Conservation (phyloP, 2,797 vertebrate species). For the Smutsia gigantea region DNA sequence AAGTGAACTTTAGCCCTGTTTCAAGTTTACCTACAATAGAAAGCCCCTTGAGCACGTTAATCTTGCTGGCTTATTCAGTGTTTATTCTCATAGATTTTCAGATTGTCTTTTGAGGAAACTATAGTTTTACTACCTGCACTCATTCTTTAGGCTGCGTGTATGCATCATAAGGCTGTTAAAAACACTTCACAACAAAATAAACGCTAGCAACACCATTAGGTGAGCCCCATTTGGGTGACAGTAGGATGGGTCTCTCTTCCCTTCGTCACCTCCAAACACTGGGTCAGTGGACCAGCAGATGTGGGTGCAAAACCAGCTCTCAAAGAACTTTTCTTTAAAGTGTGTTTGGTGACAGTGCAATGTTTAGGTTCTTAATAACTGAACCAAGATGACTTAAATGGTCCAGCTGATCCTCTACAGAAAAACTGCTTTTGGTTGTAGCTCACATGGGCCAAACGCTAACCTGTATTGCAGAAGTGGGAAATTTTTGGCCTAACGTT, state of each 20-base stretch:
- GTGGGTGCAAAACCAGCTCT: too few species aligned
- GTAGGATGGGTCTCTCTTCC: neutral
- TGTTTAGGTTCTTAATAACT: too few species aligned
- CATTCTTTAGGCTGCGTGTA: neutral
- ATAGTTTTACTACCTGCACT: neutral
- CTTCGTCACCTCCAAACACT: too few species aligned
- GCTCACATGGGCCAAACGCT: too few species aligned
- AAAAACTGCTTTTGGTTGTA: too few species aligned
- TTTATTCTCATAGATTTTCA: neutral
- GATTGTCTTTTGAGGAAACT: neutral
- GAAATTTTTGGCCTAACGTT: too few species aligned
- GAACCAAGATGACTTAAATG: too few species aligned
- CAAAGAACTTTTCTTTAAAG: too few species aligned
- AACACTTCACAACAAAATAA: neutral
- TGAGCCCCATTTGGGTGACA: neutral
- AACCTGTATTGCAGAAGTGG: too few species aligned
- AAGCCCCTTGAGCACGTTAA: neutral
- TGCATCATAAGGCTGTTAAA: neutral
- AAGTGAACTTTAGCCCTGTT: constrained; percentile 66
- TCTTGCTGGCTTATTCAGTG: neutral
- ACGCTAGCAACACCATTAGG: neutral
- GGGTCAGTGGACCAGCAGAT: too few species aligned
- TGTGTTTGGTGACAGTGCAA: too few species aligned
- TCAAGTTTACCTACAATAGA: constrained; percentile 23
- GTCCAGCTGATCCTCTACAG: too few species aligned